Conservation (phyloP, 2,888 invertebrate species). For the Spilarctia lutea region DNA sequence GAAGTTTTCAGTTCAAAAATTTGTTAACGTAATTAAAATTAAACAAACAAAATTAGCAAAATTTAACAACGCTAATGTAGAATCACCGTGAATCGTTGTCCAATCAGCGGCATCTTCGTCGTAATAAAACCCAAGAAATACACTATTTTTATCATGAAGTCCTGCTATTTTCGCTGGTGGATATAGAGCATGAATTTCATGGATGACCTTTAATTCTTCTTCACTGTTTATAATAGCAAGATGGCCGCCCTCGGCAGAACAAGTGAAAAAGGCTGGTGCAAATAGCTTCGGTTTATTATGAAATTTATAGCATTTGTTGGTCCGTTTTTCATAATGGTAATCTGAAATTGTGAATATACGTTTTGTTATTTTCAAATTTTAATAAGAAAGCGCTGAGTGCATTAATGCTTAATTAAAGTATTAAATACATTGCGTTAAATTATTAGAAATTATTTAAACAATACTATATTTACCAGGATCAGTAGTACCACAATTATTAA, state of each 20-base stretch:
- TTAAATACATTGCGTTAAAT: not conserved
- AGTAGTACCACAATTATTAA: conserved; percentile 8
- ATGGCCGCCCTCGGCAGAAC: conserved; percentile 61
- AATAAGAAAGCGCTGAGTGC: not conserved
- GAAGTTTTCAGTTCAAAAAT: too few species aligned
- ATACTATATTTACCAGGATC: conserved; percentile 8
- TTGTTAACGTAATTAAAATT: too few species aligned
- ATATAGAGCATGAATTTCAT: not conserved
- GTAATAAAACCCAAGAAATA: not conserved
- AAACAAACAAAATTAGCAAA: too few species aligned
- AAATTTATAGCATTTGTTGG: conserved; percentile 67
- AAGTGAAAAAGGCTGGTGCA: conserved; percentile 61
- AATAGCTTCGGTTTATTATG: conserved; percentile 57
- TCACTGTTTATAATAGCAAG: conserved; percentile 63
- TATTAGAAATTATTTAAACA: not conserved
- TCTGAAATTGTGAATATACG: conserved; percentile 38
- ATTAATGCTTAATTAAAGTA: not conserved
- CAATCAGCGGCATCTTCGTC: conserved; percentile 6
- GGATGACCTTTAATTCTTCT: not conserved
- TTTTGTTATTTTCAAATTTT: too few species aligned
- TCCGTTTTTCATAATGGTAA: conserved; percentile 52
- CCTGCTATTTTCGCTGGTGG: not conserved
- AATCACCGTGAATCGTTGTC: conserved; percentile 8
- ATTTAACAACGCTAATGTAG: not conserved
- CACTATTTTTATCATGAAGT: not conserved